Percentiles rank a stretch among this genome's conserved stretches.
Conservation (phyloP, 2,113 vertebrate genomes). For the Dicrurus megarhynchus region DNA sequence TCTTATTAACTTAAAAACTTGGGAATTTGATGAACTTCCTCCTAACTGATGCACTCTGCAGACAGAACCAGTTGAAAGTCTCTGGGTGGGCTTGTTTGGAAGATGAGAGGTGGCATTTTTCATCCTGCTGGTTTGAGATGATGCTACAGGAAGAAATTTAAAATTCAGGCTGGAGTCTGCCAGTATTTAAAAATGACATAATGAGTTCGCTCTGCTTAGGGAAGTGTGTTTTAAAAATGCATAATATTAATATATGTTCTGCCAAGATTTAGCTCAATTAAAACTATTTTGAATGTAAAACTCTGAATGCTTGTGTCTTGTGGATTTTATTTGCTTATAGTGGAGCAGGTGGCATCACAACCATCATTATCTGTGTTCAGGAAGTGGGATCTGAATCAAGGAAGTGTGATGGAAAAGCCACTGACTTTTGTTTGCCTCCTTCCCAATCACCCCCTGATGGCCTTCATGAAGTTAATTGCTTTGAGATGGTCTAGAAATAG, state of each 20-base stretch:
- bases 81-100: neutral
- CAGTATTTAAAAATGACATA: neutral
- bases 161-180: neutral
- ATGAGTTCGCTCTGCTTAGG: neutral
- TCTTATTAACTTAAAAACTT: neutral
- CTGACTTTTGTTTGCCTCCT: neutral
- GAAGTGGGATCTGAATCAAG: neutral
- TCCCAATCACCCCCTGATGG: neutral
- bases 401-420: neutral
- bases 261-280: neutral
- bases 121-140: neutral
- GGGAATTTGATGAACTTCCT: neutral
- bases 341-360: neutral
- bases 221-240: neutral
- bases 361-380: neutral
- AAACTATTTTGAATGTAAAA: neutral
- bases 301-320: neutral
- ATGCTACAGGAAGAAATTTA: neutral
- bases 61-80: neutral
- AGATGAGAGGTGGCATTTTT: neutral
- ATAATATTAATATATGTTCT: neutral
- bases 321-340: neutral
- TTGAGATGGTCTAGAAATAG: neutral
- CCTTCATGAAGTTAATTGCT: neutral
- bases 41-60: neutral